These are phyloP conservation scores for Syngnathus typhle DNA, from an alignment of 2,113 vertebrate species.

Conservation along the genomic window DNA sequence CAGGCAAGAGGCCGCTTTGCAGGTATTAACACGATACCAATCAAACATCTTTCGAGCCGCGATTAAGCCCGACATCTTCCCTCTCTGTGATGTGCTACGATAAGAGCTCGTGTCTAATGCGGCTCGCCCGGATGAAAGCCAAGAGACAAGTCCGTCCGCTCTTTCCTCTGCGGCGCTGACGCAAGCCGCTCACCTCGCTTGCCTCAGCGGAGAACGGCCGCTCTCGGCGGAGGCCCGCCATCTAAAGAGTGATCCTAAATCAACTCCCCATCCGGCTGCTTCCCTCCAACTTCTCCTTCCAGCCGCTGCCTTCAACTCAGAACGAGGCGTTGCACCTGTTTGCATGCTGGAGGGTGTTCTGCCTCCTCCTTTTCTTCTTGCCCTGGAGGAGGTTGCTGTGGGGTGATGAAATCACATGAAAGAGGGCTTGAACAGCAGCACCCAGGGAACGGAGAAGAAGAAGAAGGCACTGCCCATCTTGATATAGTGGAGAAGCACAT, in stretches of 20 bases:
- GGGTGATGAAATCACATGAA: conserved; percentile 77
- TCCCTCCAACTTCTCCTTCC: conserved; percentile 31
- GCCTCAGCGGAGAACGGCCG: conserved; percentile 58
- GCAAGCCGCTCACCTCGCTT: conserved; percentile 67
- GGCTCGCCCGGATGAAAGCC: conserved; percentile 53
- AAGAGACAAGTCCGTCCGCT: conserved; percentile 23
- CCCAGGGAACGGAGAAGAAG: conserved; percentile 39
- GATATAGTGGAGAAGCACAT: conserved; percentile 42
- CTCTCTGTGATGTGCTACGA: conserved; percentile 53
- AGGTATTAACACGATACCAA: conserved; percentile 52
- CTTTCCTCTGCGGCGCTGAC: conserved; percentile 56
- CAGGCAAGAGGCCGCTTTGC: conserved; percentile 39
- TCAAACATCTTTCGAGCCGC: conserved; percentile 50
- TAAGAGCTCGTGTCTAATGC: conserved; percentile 44
- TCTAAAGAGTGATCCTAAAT: conserved; percentile 72
- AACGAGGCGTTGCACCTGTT: conserved; percentile 71
- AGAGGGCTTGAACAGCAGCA: conserved; percentile 62
- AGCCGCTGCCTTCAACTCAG: conserved; percentile 53
- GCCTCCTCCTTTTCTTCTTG: conserved; percentile 43
- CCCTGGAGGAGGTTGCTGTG: conserved; percentile 63
- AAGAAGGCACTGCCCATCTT: conserved; percentile 45
- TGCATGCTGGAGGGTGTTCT: conserved; percentile 66
- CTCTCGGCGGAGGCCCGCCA: conserved; percentile 67
- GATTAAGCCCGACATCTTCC: conserved; percentile 44
- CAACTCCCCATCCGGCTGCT: conserved; percentile 50